A percentile compares a stretch with the other conserved stretches of the same genome.
phyloP scores from a whole-genome alignment of 2,888 invertebrate genomes.

The Mesochorus sp. region DNA sequence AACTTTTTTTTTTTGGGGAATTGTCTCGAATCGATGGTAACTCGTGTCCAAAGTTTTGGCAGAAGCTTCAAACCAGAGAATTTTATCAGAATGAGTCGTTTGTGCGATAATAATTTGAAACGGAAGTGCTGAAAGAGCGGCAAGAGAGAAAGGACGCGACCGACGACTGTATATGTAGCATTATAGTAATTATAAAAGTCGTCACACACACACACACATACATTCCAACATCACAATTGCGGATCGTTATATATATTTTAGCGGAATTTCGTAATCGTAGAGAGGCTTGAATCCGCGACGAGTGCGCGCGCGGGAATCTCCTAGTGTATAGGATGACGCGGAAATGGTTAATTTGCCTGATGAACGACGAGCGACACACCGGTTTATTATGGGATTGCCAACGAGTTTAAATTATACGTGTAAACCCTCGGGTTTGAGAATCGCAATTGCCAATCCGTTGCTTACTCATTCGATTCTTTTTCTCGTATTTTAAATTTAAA shows the following conservation, averaged over 20 bases:
- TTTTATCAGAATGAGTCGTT: constrained; percentile 12
- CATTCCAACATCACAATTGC: constrained; percentile 16
- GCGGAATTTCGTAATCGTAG: constrained; percentile 36
- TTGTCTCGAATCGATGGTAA: too few species aligned
- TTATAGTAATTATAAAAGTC: constrained; percentile 45
- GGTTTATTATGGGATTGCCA: too few species aligned
- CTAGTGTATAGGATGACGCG: background rate
- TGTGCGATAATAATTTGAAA: constrained; percentile 28
- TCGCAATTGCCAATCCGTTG: too few species aligned
- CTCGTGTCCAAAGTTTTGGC: background rate
- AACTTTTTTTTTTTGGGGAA: too few species aligned
- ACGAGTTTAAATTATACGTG: too few species aligned
- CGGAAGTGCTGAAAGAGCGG: constrained; percentile 25
- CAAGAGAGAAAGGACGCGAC: constrained; percentile 4
- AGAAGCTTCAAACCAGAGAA: background rate
- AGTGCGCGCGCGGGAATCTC: background rate
- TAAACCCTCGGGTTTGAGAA: too few species aligned
- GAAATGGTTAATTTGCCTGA: constrained; percentile 10
- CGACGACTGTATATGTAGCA: too few species aligned
- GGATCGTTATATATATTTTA: constrained; percentile 27
- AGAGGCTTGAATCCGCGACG: constrained; percentile 16
- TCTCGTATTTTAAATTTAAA: too few species aligned
- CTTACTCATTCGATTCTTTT: too few species aligned
- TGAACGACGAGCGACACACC: too few species aligned
- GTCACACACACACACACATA: constrained; percentile 21